Evolutionary conservation across 2,797 vertebrate genomes (phyloP), one percentile per base, ranked within the genome.

Genomic region (Orientallactaga sibirica): DNA sequence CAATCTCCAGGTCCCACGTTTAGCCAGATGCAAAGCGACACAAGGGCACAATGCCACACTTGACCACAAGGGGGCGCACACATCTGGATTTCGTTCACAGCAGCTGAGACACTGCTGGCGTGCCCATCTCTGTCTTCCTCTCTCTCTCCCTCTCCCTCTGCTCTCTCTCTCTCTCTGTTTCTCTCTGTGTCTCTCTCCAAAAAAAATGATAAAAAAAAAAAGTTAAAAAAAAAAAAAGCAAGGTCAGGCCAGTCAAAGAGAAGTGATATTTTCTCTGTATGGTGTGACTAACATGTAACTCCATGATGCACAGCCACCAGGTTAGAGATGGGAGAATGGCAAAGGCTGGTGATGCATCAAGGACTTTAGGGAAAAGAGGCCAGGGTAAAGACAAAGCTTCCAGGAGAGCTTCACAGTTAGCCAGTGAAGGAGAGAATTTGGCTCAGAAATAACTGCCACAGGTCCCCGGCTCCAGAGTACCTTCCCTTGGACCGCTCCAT

Each of bases 271-370:
- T 43, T 62, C 52, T 55, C 67, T 64, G 22, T 4, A 9, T 11
- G 4, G 12, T 2, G 22, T 3, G 3, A 33, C 33, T 5, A 55
- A 52, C 1, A 0, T 9, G 48, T 25, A 37, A 84, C 37, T 52
- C 68, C 48, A 10, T 0, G 14, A 43, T 33, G 15, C 55, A 22
- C 4, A 8, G 73, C 3, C 3, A 5, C 37, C 67, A 48, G 75
- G 2, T 37, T 61, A 48, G 79, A 18, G 67, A 74, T 3, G 33
- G 5, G 76, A 86, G 48, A 62, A 2, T 12, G 8, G 19, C 70
- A 16, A 61, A 22, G 5, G 41, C 73, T 15, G 25, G 22, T 14
- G 19, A 68, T 5, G 22, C 14, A 9, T 27, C 19, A n/a, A 15
- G 27, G 76, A 14, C 37, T 2, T 29, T 0, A 0, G n/a, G n/a